A percentile compares a stretch with the other conserved stretches of the same genome.
These are phyloP conservation scores for Sardinella longiceps DNA, from an alignment of 2,797 vertebrate species.

Conservation along the genomic window DNA sequence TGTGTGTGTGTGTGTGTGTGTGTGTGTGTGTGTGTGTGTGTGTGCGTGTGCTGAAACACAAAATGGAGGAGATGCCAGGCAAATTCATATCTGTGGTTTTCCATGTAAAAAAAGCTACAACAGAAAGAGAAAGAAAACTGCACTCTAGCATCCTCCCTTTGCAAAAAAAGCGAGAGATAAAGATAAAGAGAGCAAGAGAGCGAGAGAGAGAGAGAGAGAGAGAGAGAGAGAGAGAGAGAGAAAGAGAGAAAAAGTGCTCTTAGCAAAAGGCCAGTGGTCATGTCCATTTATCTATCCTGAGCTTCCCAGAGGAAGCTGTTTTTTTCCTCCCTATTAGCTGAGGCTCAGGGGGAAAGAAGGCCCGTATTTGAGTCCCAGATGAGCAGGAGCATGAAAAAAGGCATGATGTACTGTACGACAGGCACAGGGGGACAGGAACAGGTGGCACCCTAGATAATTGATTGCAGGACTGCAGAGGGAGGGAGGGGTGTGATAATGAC, in stretches of 20 bases:
- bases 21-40: too few relatives aligned
- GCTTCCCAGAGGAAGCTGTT: neutral
- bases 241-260: neutral
- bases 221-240: too few relatives aligned
- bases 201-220: too few relatives aligned
- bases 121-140: neutral
- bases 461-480: neutral
- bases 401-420: neutral
- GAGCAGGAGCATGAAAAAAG: neutral
- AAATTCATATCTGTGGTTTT: neutral
- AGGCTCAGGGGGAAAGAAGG: neutral
- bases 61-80: neutral
- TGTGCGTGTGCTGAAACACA: neutral
- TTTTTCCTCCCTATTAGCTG: neutral
- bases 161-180: too few relatives aligned
- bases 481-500: conserved; percentile 6
- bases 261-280: conserved; percentile 9
- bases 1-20: too few relatives aligned
- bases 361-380: neutral
- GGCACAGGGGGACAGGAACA: neutral
- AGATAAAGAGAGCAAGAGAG: too few relatives aligned
- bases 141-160: too few relatives aligned
- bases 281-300: neutral
- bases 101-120: neutral
- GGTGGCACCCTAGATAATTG: conserved; percentile 20